These are phyloP conservation scores for Ceuthmochares aereus DNA, from an alignment of 2,113 vertebrate genomes.

Conservation along the genomic window DNA sequence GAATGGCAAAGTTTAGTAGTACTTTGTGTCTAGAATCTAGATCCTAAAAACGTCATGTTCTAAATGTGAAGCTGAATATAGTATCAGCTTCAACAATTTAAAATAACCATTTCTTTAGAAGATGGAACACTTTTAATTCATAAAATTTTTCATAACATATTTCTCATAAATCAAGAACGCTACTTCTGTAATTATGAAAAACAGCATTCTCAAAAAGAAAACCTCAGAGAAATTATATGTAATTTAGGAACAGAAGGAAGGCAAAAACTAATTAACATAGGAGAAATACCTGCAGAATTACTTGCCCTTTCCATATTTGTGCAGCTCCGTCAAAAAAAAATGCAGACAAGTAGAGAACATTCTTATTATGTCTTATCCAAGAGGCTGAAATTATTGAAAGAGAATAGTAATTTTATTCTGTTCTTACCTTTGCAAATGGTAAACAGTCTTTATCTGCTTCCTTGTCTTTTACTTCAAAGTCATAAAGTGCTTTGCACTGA, in stretches of 20 bases:
- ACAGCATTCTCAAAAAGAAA: not conserved
- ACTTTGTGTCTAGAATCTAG: not conserved
- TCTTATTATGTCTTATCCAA: not conserved
- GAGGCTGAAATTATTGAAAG: not conserved
- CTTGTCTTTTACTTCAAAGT: conserved; percentile 99
- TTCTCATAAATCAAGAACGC: not conserved
- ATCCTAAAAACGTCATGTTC: not conserved
- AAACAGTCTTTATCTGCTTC: conserved; percentile 99
- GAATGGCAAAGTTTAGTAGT: not conserved
- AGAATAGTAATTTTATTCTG: not conserved
- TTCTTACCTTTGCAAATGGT: conserved; percentile 93
- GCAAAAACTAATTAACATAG: not conserved
- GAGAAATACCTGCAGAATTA: not conserved
- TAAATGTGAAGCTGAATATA: not conserved
- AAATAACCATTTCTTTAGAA: not conserved
- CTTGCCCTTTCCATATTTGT: not conserved
- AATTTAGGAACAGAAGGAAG: not conserved
- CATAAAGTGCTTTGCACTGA: conserved; percentile 98
- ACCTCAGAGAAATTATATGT: not conserved
- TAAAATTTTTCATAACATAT: not conserved
- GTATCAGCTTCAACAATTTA: not conserved
- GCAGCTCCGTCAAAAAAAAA: not conserved
- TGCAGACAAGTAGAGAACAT: not conserved
- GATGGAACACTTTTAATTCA: not conserved
- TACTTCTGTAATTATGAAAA: not conserved